Conservation (phyloP, 1,140 invertebrate genomes). For the Drosophila melanogaster region Release_6_plus_ISO1_MT NT_033777.3:29275501-29276000, state of each 20-base stretch:
- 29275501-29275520: conserved; percentile 35
- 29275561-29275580: conserved; percentile 43
- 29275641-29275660: conserved; percentile 51
- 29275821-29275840: conserved; percentile 58
- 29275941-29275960: conserved; percentile 23
- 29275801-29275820: conserved; percentile 56
- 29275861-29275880: conserved; percentile 29
- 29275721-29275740: conserved; percentile 64
- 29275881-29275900: conserved; percentile 54
- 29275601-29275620: conserved; percentile 67
- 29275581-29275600: conserved; percentile 48
- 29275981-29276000: conserved; percentile 43
- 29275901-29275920: conserved; percentile 50
- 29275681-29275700: conserved; percentile 82
- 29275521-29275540: conserved; percentile 60
- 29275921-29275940: conserved; percentile 46
- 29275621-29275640: conserved; percentile 64
- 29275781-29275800: conserved; percentile 63
- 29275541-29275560: conserved; percentile 52
- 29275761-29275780: conserved; percentile 55
- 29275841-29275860: conserved; percentile 53
- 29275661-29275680: conserved; percentile 66
- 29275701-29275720: conserved; percentile 61
- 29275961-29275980: conserved; percentile 50
- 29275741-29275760: conserved; percentile 69